phyloP scores from a whole-genome alignment of 2,888 invertebrate genomes.

The Eupithecia abbreviata region DNA sequence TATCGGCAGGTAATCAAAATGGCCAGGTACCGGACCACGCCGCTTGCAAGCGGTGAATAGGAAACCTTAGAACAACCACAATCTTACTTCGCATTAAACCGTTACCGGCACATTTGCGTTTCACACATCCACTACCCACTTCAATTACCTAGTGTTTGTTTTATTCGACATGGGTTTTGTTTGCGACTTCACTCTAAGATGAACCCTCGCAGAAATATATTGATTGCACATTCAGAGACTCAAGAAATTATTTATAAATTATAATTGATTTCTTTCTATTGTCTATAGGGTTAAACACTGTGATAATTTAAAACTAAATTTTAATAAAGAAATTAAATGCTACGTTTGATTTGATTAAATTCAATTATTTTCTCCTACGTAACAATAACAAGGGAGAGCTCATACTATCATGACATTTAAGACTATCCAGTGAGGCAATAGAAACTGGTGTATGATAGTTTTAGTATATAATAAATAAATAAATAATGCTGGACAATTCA shows the following conservation, averaged over 20 bases:
- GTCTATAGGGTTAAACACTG: background rate
- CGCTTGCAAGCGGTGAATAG: background rate
- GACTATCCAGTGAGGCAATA: background rate
- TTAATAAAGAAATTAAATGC: no score
- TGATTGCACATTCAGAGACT: background rate
- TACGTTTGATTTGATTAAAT: no score
- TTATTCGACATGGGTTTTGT: background rate
- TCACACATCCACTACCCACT: slow-evolving; percentile 4
- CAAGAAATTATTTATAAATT: no score
- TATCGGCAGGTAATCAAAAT: background rate
- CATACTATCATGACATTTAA: no score
- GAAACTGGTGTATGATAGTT: background rate
- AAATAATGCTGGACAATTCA: no score
- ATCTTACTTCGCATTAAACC: slow-evolving; percentile 23
- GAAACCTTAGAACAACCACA: slow-evolving; percentile 25
- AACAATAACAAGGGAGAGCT: no score
- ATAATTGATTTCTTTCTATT: background rate
- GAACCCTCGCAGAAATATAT: background rate
- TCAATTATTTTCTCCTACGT: no score
- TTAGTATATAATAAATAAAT: background rate
- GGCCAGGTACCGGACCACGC: background rate
- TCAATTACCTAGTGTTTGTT: slow-evolving; percentile 5
- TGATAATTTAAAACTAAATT: background rate
- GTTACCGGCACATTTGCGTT: slow-evolving; percentile 13
- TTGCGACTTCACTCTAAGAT: background rate